Evolutionary conservation across 2,797 vertebrate species (phyloP).

Genomic region (Sitta carolinensis): DNA sequence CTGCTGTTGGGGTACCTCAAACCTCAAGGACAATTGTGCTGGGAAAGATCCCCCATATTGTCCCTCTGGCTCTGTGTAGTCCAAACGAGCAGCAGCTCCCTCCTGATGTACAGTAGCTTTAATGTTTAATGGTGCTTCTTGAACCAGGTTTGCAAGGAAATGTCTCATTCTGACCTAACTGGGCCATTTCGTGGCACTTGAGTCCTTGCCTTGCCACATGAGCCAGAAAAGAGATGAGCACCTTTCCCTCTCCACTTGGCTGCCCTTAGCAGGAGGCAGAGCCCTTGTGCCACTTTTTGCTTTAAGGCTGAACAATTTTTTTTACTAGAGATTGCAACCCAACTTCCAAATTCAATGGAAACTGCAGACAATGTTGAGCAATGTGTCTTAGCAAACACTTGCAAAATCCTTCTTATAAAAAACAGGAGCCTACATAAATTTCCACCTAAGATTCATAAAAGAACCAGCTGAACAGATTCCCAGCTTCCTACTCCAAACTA

Average conservation of each 20-base stretch:
- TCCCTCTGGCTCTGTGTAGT: background rate
- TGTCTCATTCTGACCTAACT: background rate
- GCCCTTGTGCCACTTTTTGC: background rate
- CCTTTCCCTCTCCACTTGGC: background rate
- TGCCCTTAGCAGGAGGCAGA: background rate
- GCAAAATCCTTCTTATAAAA: background rate
- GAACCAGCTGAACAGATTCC: background rate
- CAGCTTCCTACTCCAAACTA: constrained; percentile 3
- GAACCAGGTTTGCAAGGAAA: background rate
- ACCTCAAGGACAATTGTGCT: background rate
- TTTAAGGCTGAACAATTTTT: background rate
- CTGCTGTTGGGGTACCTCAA: background rate
- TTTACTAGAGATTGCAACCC: background rate
- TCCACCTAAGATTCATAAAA: background rate
- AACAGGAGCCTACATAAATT: background rate
- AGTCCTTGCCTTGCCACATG: background rate
- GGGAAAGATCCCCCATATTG: background rate
- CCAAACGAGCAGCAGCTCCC: background rate
- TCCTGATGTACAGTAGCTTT: background rate
- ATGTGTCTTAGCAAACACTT: background rate
- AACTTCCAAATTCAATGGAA: background rate
- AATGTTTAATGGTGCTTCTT: background rate
- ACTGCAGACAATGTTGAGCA: background rate
- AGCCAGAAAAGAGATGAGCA: background rate
- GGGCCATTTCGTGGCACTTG: background rate